Evolutionary conservation across 2,888 invertebrate species (phyloP).

Genomic region (Mactromeris polynyma): DNA sequence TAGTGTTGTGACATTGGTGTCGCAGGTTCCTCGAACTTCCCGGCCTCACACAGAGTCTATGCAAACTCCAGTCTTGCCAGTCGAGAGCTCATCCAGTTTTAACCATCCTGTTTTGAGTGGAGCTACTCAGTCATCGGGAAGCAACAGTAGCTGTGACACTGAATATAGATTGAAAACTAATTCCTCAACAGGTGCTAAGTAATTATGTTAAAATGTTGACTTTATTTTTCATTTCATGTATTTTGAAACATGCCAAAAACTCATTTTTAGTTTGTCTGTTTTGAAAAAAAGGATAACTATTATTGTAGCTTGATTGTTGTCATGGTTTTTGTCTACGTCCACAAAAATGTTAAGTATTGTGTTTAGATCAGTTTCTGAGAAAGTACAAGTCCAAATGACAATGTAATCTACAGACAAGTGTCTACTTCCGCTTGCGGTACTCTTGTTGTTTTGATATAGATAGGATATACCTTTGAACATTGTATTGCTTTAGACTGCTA

Average conservation of each 20-base stretch:
- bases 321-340: too few relatives aligned
- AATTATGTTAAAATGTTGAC: conserved; percentile 19
- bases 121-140: conserved; percentile 28
- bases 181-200: conserved; percentile 29
- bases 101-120: not conserved
- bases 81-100: conserved; percentile 20
- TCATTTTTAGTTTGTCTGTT: too few relatives aligned
- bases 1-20: conserved; percentile 34
- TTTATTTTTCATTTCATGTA: conserved; percentile 5
- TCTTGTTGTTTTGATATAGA: too few relatives aligned
- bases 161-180: not conserved
- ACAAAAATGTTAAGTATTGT: too few relatives aligned
- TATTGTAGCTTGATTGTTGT: too few relatives aligned
- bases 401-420: too few relatives aligned
- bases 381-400: too few relatives aligned
- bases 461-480: too few relatives aligned
- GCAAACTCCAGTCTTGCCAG: not conserved
- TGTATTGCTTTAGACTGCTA: too few relatives aligned
- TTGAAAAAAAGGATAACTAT: too few relatives aligned
- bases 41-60: not conserved
- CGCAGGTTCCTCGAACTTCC: not conserved
- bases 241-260: conserved; percentile 31
- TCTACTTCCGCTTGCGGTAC: too few relatives aligned
- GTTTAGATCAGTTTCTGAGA: too few relatives aligned
- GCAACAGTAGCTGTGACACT: conserved; percentile 20